These are phyloP conservation scores for Cheirogaleus medius DNA, from an alignment of 2,113 vertebrate species.

Conservation along the genomic window DNA sequence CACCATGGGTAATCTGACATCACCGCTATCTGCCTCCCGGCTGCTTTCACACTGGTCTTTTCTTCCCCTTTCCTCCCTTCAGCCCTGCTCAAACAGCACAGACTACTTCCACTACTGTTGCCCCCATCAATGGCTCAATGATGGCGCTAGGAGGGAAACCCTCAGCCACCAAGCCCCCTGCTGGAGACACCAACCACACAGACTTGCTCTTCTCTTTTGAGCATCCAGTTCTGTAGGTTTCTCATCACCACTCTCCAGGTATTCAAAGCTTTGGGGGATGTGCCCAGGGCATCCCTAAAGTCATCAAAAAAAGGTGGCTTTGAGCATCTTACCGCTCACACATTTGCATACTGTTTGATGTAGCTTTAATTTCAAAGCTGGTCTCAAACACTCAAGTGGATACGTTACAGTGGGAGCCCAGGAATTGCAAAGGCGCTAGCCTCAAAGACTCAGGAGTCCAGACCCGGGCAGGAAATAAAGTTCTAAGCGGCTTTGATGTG, in stretches of 20 bases:
- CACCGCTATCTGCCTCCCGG: not conserved
- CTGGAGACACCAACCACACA: not conserved
- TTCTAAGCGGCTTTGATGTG: slow-evolving; percentile 73
- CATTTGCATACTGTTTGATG: slow-evolving; percentile 58
- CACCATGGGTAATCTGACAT: not conserved
- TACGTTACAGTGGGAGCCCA: not conserved
- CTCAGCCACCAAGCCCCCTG: not conserved
- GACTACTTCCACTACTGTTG: not conserved
- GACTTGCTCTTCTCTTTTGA: not conserved
- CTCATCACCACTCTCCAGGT: slow-evolving; percentile 37
- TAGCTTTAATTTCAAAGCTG: slow-evolving; percentile 66
- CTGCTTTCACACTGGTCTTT: not conserved
- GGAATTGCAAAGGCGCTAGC: slow-evolving; percentile 52
- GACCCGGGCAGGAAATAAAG: slow-evolving; percentile 69
- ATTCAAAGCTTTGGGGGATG: not conserved
- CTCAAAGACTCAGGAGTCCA: slow-evolving; percentile 28
- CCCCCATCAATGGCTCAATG: not conserved
- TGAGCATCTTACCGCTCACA: slow-evolving; percentile 37
- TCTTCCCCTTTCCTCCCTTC: not conserved
- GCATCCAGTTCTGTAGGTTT: not conserved
- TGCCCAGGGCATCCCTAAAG: slow-evolving; percentile 20
- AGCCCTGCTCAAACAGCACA: not conserved
- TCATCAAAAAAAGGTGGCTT: slow-evolving; percentile 23
- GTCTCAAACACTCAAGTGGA: slow-evolving; percentile 23
- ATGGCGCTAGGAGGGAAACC: not conserved